These are phyloP conservation scores for Orthosia incerta DNA, from an alignment of 2,888 invertebrate species.

Conservation along the genomic window DNA sequence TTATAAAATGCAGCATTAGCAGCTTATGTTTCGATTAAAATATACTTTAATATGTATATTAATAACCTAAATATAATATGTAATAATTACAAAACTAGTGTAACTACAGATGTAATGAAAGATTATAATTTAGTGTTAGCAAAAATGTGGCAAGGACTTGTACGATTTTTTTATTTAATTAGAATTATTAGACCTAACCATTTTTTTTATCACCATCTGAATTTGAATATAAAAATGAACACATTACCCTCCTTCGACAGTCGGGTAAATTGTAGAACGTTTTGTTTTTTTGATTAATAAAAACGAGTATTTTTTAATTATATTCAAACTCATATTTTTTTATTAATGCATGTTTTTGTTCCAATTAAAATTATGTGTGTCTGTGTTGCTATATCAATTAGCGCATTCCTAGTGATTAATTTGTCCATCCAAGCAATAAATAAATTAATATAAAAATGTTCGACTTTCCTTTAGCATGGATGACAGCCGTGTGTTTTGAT, in stretches of 20 bases:
- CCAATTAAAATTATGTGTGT: background rate
- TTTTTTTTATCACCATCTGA: background rate
- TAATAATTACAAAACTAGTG: conserved; percentile 51
- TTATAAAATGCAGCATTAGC: conserved; percentile 33
- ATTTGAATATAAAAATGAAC: background rate
- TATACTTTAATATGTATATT: conserved; percentile 25
- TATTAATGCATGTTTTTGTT: background rate
- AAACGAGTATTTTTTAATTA: background rate
- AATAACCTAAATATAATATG: conserved; percentile 5
- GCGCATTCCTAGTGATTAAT: conserved; percentile 14
- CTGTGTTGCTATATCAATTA: background rate
- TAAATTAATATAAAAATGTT: conserved; percentile 24
- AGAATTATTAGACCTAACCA: too few relatives aligned
- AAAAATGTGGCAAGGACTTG: conserved; percentile 33
- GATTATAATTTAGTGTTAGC: conserved; percentile 35
- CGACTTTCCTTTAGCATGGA: conserved; percentile 19
- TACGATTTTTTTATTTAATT: background rate
- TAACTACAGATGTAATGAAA: conserved; percentile 50
- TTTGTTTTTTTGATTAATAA: too few relatives aligned
- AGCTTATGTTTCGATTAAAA: conserved; percentile 43
- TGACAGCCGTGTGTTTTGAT: conserved; percentile 38
- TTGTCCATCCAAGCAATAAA: conserved; percentile 33
- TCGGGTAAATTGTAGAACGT: too few relatives aligned
- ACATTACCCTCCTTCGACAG: too few relatives aligned
- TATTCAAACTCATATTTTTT: conserved; percentile 2